Conservation (phyloP, 2,113 vertebrate genomes). For the Rhabdornis inornatus region DNA sequence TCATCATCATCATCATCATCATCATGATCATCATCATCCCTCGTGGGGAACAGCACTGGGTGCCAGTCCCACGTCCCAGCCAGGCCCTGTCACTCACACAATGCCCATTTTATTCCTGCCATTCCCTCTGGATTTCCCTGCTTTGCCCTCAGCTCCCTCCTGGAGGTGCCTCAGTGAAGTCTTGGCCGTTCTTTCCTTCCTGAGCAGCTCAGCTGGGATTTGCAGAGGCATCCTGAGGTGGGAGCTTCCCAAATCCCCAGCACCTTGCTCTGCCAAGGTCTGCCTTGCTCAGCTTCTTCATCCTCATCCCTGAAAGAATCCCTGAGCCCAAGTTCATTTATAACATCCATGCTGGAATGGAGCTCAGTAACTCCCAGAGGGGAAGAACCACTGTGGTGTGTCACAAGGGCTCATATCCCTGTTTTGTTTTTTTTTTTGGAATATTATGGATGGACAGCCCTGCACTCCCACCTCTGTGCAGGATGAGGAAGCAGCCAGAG, state of each 20-base stretch:
- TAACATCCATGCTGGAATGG: neutral
- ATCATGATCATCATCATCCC: neutral
- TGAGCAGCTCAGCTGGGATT: neutral
- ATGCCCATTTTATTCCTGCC: neutral
- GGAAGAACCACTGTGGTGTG: neutral
- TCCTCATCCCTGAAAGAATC: neutral
- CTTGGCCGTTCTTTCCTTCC: no score
- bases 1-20: neutral
- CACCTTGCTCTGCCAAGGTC: neutral
- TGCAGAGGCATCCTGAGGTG: neutral
- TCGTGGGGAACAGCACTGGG: neutral
- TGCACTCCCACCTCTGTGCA: neutral
- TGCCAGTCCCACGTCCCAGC: neutral
- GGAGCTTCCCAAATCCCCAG: neutral
- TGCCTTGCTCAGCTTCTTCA: neutral
- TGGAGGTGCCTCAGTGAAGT: neutral
- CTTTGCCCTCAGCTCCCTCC: neutral
- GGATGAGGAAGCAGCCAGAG: neutral
- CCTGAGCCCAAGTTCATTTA: neutral
- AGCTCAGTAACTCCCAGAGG: neutral
- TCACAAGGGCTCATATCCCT: neutral
- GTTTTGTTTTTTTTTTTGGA: neutral
- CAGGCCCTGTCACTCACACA: neutral
- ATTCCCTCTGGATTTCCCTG: neutral
- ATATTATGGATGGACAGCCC: neutral